A percentile compares a stretch with the other conserved stretches of the same genome.
Conservation (phyloP, 2,888 invertebrate genomes). For the Axea sp. region DNA sequence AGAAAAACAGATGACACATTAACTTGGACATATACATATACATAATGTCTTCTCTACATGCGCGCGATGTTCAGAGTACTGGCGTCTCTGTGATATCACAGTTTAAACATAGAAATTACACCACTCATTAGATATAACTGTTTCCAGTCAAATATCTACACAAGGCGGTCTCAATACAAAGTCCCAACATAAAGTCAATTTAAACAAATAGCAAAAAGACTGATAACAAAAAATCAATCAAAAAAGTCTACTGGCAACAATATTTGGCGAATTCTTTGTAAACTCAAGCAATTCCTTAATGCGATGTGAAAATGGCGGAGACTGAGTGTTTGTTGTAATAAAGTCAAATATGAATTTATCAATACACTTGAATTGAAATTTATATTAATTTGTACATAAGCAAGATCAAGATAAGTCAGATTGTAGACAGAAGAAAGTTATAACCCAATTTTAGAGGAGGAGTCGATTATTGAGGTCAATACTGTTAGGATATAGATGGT, state of each 20-base stretch:
- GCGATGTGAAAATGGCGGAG: constrained; percentile 24
- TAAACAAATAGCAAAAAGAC: no score
- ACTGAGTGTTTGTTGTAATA: no score
- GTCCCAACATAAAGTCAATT: no score
- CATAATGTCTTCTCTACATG: neutral
- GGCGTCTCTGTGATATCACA: constrained; percentile 50
- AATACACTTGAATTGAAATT: constrained; percentile 5
- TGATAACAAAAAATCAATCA: no score
- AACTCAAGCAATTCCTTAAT: no score
- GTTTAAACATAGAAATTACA: constrained; percentile 59
- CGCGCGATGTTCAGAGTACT: constrained; percentile 7
- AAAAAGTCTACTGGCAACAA: no score
- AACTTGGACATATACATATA: constrained; percentile 19
- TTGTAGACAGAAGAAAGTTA: constrained; percentile 34
- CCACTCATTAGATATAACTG: constrained; percentile 23
- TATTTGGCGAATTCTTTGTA: no score
- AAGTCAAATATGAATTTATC: constrained; percentile 1
- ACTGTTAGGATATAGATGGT: constrained; percentile 2
- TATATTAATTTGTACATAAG: no score
- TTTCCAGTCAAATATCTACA: constrained; percentile 4
- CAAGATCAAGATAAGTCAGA: neutral
- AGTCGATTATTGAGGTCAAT: constrained; percentile 26
- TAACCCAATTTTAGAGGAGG: constrained; percentile 25
- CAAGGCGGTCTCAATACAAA: neutral
- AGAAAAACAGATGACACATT: constrained; percentile 43